Evolutionary conservation across 2,797 vertebrate genomes (phyloP).

Genomic region (Onychomys arenicola): DNA sequence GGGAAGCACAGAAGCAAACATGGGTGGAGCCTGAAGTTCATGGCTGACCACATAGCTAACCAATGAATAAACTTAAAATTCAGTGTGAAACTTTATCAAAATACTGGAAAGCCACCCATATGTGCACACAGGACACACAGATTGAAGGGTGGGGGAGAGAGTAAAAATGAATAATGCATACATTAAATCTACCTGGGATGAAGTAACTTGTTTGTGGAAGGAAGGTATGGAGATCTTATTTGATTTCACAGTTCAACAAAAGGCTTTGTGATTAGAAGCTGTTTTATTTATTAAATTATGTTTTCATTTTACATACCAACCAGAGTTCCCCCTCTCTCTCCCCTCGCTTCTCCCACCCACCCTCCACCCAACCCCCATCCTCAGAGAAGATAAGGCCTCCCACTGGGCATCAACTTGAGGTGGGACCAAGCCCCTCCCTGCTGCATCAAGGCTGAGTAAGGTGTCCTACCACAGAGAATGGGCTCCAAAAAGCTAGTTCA

Average conservation of each 20-base stretch:
- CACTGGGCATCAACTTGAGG: too few species aligned
- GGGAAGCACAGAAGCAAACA: background rate
- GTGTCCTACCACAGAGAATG: too few species aligned
- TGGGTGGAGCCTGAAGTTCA: background rate
- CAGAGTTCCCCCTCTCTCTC: too few species aligned
- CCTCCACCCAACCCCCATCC: too few species aligned
- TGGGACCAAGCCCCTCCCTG: too few species aligned
- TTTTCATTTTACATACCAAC: too few species aligned
- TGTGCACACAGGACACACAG: background rate
- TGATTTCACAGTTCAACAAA: background rate
- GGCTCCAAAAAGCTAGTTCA: too few species aligned
- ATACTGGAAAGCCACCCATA: background rate
- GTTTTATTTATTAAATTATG: background rate
- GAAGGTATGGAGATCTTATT: background rate
- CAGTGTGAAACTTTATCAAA: background rate
- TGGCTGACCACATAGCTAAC: background rate
- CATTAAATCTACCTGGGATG: background rate
- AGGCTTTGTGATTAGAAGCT: accelerated
- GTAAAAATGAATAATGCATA: background rate
- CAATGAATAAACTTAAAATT: background rate
- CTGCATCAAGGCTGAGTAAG: too few species aligned
- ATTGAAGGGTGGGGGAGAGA: too few species aligned
- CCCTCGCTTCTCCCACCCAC: too few species aligned
- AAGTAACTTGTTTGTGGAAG: background rate
- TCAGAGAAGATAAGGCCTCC: too few species aligned